Percentiles rank a stretch among this genome's conserved stretches.
phyloP scores from a whole-genome alignment of 2,113 vertebrate species.

The Bucco capensis region DNA sequence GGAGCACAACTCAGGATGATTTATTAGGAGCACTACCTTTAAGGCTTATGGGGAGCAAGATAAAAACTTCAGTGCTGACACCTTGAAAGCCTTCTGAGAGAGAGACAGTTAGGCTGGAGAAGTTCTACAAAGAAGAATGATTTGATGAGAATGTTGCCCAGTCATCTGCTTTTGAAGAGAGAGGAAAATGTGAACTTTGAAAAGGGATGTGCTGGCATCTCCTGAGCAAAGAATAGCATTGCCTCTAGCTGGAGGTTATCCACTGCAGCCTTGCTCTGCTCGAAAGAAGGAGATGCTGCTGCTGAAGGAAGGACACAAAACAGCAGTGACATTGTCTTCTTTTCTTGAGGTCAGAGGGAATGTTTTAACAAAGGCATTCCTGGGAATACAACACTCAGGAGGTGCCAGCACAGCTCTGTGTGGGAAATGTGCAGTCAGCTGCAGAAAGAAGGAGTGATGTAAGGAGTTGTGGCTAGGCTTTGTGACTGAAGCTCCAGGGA shows the following conservation, averaged over 20 bases:
- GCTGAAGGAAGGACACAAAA: neutral
- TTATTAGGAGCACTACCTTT: conserved; percentile 48
- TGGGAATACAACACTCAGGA: neutral
- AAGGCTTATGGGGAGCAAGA: conserved; percentile 39
- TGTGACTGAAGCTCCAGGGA: no score
- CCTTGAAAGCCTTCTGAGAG: conserved; percentile 36
- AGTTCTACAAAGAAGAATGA: conserved; percentile 34
- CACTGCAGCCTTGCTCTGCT: rapidly evolving
- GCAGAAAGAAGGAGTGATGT: rapidly evolving
- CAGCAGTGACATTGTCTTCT: neutral
- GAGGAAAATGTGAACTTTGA: neutral
- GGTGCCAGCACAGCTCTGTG: neutral
- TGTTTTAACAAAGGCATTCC: neutral
- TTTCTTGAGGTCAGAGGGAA: neutral
- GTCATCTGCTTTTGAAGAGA: neutral
- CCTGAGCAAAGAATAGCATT: neutral
- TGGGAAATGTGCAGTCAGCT: neutral
- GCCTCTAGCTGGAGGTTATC: neutral
- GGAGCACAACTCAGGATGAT: conserved; percentile 38
- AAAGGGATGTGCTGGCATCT: neutral
- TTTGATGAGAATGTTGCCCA: neutral
- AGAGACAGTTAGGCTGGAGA: conserved; percentile 38
- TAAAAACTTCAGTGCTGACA: conserved; percentile 44
- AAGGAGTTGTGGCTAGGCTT: no score
- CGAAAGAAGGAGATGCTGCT: neutral